phyloP scores from a whole-genome alignment of 1,140 invertebrate species.

The Teleopsis dalmanni region DNA sequence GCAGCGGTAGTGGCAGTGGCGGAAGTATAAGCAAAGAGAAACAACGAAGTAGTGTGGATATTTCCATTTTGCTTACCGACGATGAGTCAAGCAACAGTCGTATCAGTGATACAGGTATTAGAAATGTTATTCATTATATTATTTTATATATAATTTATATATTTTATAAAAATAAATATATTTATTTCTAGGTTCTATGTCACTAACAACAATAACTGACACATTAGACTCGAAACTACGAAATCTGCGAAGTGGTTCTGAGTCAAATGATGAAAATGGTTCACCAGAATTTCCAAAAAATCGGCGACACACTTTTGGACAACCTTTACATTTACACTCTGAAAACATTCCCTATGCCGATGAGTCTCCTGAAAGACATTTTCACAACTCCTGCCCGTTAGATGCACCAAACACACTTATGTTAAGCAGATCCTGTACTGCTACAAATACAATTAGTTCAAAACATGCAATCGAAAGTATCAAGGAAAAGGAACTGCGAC shows the following conservation, averaged over 20 bases:
- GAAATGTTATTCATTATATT: constrained; percentile 4
- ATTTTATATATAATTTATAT: neutral
- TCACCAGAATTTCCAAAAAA: constrained; percentile 35
- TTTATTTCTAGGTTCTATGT: constrained; percentile 46
- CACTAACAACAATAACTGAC: constrained; percentile 56
- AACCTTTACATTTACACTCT: constrained; percentile 38
- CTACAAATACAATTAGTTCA: constrained; percentile 27
- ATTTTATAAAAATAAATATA: neutral
- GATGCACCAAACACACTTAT: constrained; percentile 29
- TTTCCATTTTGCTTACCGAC: constrained; percentile 35
- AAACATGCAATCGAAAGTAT: constrained; percentile 6
- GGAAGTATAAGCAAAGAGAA: constrained; percentile 20
- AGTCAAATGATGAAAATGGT: constrained; percentile 38
- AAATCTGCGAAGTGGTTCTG: constrained; percentile 49
- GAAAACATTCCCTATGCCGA: constrained; percentile 50
- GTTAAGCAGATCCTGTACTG: constrained; percentile 33
- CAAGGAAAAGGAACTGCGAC: constrained; percentile 8
- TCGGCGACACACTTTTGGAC: constrained; percentile 32
- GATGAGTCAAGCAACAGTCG: constrained; percentile 37
- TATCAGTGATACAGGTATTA: constrained; percentile 38
- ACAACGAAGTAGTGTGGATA: constrained; percentile 37
- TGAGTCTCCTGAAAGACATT: constrained; percentile 47
- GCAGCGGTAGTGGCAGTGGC: constrained; percentile 22
- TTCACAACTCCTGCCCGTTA: constrained; percentile 32
- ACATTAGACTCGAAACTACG: constrained; percentile 68